Base-by-base conservation (phyloP, 2,113 vertebrate species). In the Myotis brandtii region DNA sequence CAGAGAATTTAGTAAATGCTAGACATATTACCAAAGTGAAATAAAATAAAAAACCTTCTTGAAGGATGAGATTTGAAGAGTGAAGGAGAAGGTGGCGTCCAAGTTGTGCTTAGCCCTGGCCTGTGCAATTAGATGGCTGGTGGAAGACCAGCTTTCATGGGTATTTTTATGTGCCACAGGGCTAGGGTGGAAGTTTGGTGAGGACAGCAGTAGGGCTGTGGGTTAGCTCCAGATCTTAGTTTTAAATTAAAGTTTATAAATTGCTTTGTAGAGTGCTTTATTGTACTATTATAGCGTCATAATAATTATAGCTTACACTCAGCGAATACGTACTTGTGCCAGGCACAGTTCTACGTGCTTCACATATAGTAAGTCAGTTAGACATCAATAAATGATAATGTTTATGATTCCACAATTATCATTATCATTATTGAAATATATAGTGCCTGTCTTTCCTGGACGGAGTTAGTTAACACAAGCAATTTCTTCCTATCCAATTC, bases 381-480 rank as follows among this genome's bases (percentile, higher is more conserved):
- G 93, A 93, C 67, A 95, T 96, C 86, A 97, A 83, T 95, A 94
- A 96, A 91, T 89, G 77, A 86, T 94, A 93, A 79, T 89, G 86
- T 79, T 94, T 96, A 82, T 91, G 83, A 89, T 86, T 89, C 48
- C 12, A 64, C 86, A 72, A 96, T 96, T 95, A 89, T 92, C 54
- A 86, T 90, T 86, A 93, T 77, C 59, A 83, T 87, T 93, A 96
- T 92, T 86, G 21, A 16, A 89, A 86, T 70, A 92, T 79, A 89
- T 91, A 94, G 7, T 94, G 52, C 77, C 48, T 87, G 14, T 95
- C 52, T 96, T 97, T 95, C 43, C 80, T 95, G n/a, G 62, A 82
- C 37, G 64, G 79, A 94, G 43, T 81, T 96, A 89, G 54, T 94
- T 95, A 95, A 66, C 27, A 94, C 23, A 79, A 86, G 67, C 48